phyloP scores from a whole-genome alignment of 2,797 vertebrate genomes.

The Coreius guichenoti region DNA sequence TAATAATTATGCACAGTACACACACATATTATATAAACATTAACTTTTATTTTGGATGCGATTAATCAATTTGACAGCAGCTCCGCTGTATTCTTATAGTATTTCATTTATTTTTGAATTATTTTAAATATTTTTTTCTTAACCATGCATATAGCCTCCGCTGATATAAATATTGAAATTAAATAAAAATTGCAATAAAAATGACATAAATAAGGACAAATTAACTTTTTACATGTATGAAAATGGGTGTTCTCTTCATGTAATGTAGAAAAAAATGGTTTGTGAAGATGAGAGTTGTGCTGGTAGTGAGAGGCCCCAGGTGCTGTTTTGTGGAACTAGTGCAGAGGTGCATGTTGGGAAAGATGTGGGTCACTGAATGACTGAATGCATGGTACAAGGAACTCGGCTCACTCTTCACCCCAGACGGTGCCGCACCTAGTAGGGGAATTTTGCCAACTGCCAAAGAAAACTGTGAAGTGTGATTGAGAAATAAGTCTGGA shows the following conservation, averaged over 20 bases:
- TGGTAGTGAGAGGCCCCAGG: conserved; percentile 34
- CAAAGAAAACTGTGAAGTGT: conserved; percentile 31
- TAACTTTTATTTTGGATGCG: too few relatives aligned
- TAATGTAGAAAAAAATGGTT: not conserved
- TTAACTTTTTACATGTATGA: not conserved
- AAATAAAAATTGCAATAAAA: not conserved
- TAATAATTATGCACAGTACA: too few relatives aligned
- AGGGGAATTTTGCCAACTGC: conserved; percentile 60
- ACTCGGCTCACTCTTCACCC: conserved; percentile 54
- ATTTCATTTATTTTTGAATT: not conserved
- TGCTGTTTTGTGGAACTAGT: conserved; percentile 60
- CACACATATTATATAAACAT: too few relatives aligned
- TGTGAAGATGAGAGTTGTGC: conserved; percentile 1
- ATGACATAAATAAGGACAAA: not conserved
- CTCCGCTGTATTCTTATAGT: not conserved
- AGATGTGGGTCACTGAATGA: conserved; percentile 60
- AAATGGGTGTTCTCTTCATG: not conserved
- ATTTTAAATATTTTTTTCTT: not conserved
- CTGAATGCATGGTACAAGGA: conserved; percentile 48
- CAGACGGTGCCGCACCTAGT: conserved; percentile 58
- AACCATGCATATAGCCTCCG: not conserved
- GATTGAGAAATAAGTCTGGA: conserved; percentile 49
- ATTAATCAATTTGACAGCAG: too few relatives aligned
- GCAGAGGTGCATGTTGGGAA: conserved; percentile 60
- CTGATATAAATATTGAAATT: not conserved